Conservation (phyloP, 2,113 vertebrate species). For the Chamaea fasciata region DNA sequence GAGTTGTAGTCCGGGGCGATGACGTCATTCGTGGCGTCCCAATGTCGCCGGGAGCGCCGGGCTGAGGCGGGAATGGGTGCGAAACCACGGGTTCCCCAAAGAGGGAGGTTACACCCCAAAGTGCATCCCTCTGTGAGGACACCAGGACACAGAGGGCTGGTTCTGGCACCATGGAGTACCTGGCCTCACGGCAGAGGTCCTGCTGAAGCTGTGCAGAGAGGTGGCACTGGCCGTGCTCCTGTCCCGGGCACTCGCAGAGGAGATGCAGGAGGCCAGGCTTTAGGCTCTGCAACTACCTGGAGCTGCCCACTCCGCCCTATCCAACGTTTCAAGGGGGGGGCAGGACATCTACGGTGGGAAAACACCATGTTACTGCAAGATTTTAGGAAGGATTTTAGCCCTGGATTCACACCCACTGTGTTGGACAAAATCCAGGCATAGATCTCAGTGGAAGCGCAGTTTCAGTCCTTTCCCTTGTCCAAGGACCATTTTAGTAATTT, state of each 20-base stretch:
- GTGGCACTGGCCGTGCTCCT: neutral
- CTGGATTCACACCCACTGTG: too few relatives aligned
- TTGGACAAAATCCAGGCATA: too few relatives aligned
- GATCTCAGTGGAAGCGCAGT: too few relatives aligned
- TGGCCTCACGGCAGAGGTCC: neutral
- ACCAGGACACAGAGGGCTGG: neutral
- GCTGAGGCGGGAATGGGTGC: neutral
- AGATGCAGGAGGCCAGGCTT: neutral
- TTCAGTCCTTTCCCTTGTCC: neutral
- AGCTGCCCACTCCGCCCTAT: neutral
- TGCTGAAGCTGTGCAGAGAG: neutral
- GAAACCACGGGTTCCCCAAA: neutral
- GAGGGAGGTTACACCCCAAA: too few relatives aligned
- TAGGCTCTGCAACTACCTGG: constrained; percentile 3
- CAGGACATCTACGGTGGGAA: neutral
- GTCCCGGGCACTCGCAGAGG: neutral
- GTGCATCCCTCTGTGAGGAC: neutral
- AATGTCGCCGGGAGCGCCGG: rapidly evolving
- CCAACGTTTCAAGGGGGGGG: neutral
- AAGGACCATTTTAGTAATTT: neutral
- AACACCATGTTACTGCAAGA: neutral
- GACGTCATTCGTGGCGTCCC: rapidly evolving
- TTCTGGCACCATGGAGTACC: neutral
- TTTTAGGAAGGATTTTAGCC: neutral
- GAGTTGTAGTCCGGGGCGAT: neutral